Conservation (phyloP, 2,888 invertebrate genomes). For the Augochlorella aurata region DNA sequence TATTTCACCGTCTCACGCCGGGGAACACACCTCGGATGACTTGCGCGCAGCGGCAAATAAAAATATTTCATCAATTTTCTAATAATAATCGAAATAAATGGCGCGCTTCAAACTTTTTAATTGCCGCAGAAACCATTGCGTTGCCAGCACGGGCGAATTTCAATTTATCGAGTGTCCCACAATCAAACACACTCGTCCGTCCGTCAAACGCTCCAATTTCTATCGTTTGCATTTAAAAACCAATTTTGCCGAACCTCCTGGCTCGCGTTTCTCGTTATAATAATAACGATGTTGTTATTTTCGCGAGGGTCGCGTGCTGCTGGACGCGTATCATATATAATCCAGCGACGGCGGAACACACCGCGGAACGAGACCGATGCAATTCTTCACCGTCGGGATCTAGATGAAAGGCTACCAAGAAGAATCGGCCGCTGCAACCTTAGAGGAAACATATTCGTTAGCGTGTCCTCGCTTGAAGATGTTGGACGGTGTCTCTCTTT, state of each 20-base stretch:
- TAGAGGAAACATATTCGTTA: slow-evolving; percentile 43
- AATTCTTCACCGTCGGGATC: slow-evolving; percentile 54
- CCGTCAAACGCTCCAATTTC: background rate
- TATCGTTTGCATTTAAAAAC: background rate
- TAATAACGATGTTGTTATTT: slow-evolving; percentile 28
- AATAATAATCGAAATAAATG: background rate
- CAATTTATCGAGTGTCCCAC: slow-evolving; percentile 4
- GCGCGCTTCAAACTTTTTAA: background rate
- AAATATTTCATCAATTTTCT: background rate
- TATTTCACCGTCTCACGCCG: background rate
- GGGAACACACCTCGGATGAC: no score
- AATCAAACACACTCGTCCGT: background rate
- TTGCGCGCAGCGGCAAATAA: background rate
- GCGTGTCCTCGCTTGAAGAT: slow-evolving; percentile 26
- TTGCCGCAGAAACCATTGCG: background rate
- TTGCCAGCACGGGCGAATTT: background rate
- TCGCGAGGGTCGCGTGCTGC: slow-evolving; percentile 5
- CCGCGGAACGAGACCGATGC: background rate
- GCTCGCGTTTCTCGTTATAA: background rate
- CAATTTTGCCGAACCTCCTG: background rate
- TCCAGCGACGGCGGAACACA: background rate
- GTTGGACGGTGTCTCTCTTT: slow-evolving; percentile 14
- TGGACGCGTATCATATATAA: slow-evolving; percentile 14
- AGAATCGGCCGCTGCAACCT: slow-evolving; percentile 31
- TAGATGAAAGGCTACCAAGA: slow-evolving; percentile 46